Conservation (phyloP, 2,113 vertebrate genomes). For the Copsychus sechellarum region DNA sequence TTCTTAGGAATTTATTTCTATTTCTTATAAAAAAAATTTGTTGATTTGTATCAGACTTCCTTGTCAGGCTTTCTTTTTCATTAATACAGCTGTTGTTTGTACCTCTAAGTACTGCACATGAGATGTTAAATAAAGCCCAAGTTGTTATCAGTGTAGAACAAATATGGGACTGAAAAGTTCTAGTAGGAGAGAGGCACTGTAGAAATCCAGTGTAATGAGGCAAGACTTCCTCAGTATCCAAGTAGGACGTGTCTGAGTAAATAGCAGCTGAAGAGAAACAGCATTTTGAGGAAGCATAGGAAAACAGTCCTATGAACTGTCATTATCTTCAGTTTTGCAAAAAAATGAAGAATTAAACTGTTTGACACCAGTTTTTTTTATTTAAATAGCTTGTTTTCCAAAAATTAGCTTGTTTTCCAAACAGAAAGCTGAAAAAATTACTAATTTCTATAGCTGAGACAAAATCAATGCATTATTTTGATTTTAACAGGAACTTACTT, state of each 20-base stretch:
- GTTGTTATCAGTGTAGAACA: background rate
- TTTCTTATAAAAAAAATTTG: background rate
- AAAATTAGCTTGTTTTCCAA: background rate
- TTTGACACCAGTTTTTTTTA: background rate
- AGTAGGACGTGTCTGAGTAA: background rate
- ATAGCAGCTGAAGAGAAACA: background rate
- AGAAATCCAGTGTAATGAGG: background rate
- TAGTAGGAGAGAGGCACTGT: background rate
- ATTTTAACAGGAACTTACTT: slow-evolving; percentile 11
- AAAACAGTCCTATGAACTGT: background rate
- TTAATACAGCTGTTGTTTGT: background rate
- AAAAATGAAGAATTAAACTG: background rate
- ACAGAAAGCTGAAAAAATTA: background rate
- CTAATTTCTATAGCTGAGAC: background rate
- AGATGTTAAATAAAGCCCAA: background rate
- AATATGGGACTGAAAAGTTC: background rate
- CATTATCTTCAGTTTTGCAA: background rate
- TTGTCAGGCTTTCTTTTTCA: background rate
- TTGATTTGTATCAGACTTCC: background rate
- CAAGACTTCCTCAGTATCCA: background rate
- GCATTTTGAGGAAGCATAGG: background rate
- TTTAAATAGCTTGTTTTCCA: background rate
- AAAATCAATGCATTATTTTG: slow-evolving; percentile 31
- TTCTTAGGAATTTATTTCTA: background rate
- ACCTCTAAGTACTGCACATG: background rate